Base-by-base conservation (phyloP, 2,113 vertebrate genomes). In the Corythornis madagascariensis region DNA sequence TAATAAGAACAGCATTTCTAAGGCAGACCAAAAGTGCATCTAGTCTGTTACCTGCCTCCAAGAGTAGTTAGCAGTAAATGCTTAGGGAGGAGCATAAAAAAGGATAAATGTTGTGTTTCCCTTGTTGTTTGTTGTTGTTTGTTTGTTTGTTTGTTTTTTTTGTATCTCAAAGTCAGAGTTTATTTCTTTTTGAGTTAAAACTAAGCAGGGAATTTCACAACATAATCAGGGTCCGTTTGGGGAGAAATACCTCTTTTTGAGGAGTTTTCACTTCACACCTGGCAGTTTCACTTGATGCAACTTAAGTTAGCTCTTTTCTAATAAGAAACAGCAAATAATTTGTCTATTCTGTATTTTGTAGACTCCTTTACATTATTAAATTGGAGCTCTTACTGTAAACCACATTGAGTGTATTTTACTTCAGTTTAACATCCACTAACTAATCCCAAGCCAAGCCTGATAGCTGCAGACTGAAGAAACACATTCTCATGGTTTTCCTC, bases 311-410 rank as follows among this genome's bases (percentile, higher is more conserved):
- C 22, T 86, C 28, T 81, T 79, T 65, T 69, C 7, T 78, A 45
- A 45, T 83, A 52, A 70, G 52, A 90, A 53, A 26, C 61, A 50
- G 40, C 85, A 79, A 95, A 75, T 86, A 86, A 78, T 69, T 93
- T 43, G 83, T 19, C 73, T 26, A 18, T 86, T 83, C 69, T 86
- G 89, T 13, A 26, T 79, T 82, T 86, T 57, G 20, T 64, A 84
- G 81, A 60, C 14, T 52, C 43, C 40, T 72, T 92, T 73, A 19
- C 40, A 11, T 92, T 66, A 9, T 16, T 31, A 3, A 87, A 21
- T 63, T 43, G 63, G 31, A 8, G 18, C 60, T 69, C 52, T 90
- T 47, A 59, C 4, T 29, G 45, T 57, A 75, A 81, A 84, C 64
- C 9, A 29, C 2, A 6, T 59, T 1, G 5, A 84, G 22, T 72